A percentile compares a stretch with the other conserved stretches of the same genome.
Evolutionary conservation across 2,113 vertebrate species (phyloP).

Genomic region (Tupaia chinensis): DNA sequence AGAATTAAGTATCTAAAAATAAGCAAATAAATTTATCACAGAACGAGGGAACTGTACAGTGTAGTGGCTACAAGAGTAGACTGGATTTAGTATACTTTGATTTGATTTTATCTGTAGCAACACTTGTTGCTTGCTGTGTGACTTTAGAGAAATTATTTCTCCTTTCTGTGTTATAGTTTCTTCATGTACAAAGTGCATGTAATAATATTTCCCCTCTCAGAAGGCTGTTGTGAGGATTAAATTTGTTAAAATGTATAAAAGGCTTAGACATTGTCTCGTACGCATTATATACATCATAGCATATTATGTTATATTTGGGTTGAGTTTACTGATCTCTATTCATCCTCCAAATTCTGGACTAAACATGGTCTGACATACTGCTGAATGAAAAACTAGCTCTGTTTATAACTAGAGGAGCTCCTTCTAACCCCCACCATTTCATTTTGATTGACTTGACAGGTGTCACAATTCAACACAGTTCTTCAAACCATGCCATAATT

Average conservation of each 20-base stretch:
- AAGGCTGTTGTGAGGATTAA: neutral
- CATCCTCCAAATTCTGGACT: neutral
- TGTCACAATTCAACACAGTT: constrained; percentile 14
- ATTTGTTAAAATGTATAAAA: neutral
- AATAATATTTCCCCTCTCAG: neutral
- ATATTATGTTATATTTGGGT: neutral
- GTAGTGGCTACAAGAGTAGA: neutral
- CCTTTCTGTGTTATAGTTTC: neutral
- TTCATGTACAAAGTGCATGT: neutral
- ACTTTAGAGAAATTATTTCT: neutral
- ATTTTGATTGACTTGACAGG: neutral
- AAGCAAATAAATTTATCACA: neutral
- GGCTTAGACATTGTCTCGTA: neutral
- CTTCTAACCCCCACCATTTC: neutral
- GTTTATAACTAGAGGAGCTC: neutral
- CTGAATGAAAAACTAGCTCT: neutral
- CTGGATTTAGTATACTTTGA: neutral
- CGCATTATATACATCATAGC: neutral
- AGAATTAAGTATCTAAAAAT: neutral
- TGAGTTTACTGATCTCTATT: neutral
- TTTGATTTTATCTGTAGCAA: neutral
- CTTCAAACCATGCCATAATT: neutral
- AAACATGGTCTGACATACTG: neutral
- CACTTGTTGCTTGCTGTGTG: neutral
- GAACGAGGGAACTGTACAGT: neutral